These are phyloP conservation scores for Lycocorax pyrrhopterus DNA, from an alignment of 2,113 vertebrate genomes.

Conservation along the genomic window DNA sequence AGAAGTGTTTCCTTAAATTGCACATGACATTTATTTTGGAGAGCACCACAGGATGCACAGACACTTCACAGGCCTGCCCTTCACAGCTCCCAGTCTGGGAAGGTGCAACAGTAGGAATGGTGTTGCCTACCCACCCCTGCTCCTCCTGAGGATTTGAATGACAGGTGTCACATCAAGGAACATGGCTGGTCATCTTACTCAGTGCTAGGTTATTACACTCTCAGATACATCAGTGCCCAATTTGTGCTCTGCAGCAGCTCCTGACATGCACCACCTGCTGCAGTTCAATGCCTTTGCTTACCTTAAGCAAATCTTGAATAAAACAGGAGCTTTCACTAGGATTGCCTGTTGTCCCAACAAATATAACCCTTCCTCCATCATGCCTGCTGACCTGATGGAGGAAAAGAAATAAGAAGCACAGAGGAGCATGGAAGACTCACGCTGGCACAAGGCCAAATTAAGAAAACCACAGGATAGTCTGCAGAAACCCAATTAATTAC, in stretches of 20 bases:
- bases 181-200: background rate
- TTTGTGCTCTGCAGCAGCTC: background rate
- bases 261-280: background rate
- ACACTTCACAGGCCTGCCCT: background rate
- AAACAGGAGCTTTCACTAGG: background rate
- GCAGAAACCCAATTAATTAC: background rate
- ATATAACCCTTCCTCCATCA: fast-evolving
- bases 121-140: background rate
- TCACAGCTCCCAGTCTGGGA: background rate
- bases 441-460: background rate
- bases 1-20: background rate
- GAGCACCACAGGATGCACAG: background rate
- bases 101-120: background rate
- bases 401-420: background rate
- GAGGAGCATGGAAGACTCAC: background rate
- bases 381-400: background rate
- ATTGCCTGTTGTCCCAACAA: background rate
- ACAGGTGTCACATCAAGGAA: background rate
- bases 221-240: background rate
- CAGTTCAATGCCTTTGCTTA: background rate
- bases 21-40: background rate
- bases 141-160: background rate
- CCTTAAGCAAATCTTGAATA: background rate
- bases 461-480: background rate
- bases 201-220: background rate